Percentiles rank a stretch among this genome's conserved stretches.
phyloP scores from a whole-genome alignment of 2,113 vertebrate genomes.

The Semnornis frantzii region DNA sequence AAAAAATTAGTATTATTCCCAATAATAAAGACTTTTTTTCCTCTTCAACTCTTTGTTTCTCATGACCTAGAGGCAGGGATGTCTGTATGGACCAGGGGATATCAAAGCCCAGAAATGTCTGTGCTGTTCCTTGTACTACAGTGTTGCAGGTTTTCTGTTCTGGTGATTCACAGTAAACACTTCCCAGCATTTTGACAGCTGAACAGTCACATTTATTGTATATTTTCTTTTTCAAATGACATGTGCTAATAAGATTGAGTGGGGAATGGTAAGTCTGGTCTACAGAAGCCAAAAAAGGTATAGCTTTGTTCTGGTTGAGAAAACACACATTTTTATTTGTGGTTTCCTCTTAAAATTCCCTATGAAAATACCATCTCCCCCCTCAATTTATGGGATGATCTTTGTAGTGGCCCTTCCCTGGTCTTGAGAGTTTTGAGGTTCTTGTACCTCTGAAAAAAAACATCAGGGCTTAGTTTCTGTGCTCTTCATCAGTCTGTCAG shows the following conservation, averaged over 20 bases:
- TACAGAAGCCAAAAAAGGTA: neutral
- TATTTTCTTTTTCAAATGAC: neutral
- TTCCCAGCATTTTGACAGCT: neutral
- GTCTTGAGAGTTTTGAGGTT: neutral
- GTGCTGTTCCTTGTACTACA: neutral
- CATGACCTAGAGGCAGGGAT: neutral
- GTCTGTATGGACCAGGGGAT: neutral
- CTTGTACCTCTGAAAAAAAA: neutral
- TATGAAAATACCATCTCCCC: neutral
- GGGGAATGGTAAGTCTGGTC: neutral
- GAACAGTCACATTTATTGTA: neutral
- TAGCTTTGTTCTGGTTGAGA: neutral
- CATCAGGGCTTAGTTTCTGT: neutral
- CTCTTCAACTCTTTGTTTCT: neutral
- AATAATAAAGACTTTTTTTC: neutral
- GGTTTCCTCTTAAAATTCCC: neutral
- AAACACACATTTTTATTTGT: neutral
- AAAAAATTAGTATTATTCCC: neutral
- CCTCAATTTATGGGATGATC: neutral
- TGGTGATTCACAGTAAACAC: neutral
- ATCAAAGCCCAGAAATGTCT: rapidly evolving
- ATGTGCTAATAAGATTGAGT: neutral
- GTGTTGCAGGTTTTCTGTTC: neutral
- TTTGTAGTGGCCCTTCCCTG: neutral
- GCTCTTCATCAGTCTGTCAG: neutral